Evolutionary conservation across 2,888 invertebrate species (phyloP).

Genomic region (Chrysolina oricalcia): DNA sequence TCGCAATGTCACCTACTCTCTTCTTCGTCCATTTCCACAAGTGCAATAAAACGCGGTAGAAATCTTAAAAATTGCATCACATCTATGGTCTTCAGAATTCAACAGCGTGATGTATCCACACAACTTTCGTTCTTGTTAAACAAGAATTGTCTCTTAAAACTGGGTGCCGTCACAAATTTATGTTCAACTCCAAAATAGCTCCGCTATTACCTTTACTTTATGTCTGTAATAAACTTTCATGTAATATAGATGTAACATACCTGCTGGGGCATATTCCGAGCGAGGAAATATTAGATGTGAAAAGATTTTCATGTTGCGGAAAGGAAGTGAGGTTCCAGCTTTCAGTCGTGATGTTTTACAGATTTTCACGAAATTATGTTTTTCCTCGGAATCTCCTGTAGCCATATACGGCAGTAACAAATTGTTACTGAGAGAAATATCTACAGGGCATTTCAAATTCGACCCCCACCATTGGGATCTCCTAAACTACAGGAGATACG

Average conservation of each 20-base stretch:
- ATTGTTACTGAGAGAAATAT: too few species aligned
- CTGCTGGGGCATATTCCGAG: conserved; percentile 30
- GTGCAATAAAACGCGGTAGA: too few species aligned
- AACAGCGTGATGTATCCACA: neutral
- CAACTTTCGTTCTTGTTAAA: neutral
- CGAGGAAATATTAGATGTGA: conserved; percentile 38
- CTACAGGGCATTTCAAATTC: too few species aligned
- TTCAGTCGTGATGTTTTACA: neutral
- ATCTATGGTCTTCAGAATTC: neutral
- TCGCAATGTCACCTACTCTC: too few species aligned
- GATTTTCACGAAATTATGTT: neutral
- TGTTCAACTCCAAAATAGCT: conserved; percentile 41
- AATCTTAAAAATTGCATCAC: neutral
- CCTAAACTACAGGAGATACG: too few species aligned
- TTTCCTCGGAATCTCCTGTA: neutral
- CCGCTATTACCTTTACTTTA: conserved; percentile 41
- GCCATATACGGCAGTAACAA: too few species aligned
- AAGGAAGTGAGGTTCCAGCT: neutral
- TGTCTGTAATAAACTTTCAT: conserved; percentile 37
- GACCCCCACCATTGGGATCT: too few species aligned
- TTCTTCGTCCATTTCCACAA: too few species aligned
- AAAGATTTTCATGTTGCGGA: conserved; percentile 38
- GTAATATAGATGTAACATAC: conserved; percentile 39
- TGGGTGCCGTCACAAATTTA: conserved; percentile 27
- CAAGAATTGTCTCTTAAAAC: conserved; percentile 12